Conservation (phyloP, 2,888 invertebrate species). For the Tetheella fluctuosa region DNA sequence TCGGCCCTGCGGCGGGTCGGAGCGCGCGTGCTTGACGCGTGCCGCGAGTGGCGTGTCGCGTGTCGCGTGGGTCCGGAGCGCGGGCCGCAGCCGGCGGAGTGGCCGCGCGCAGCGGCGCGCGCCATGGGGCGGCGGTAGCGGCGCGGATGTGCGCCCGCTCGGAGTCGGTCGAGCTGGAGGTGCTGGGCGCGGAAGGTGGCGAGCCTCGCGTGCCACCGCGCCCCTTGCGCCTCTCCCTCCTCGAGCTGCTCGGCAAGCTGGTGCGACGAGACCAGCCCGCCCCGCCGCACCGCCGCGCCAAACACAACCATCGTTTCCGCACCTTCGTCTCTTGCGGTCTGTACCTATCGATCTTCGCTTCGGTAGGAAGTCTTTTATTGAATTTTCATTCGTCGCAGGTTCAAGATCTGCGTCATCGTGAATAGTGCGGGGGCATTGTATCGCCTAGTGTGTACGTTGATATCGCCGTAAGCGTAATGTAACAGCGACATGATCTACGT, state of each 20-base stretch:
- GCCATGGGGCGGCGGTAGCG: constrained; percentile 88
- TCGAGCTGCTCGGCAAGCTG: constrained; percentile 86
- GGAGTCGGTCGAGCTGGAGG: constrained; percentile 90
- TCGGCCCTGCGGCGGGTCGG: constrained; percentile 63
- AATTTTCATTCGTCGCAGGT: constrained; percentile 30
- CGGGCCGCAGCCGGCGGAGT: constrained; percentile 57
- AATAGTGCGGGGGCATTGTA: constrained; percentile 26
- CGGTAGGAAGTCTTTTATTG: constrained; percentile 28
- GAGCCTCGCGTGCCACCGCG: constrained; percentile 88
- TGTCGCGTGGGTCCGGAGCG: constrained; percentile 41
- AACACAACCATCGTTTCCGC: constrained; percentile 84
- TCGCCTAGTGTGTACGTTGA: constrained; percentile 25
- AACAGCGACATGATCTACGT: background rate
- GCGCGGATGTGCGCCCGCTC: constrained; percentile 92
- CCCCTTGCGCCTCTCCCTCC: constrained; percentile 87
- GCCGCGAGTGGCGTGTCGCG: constrained; percentile 55
- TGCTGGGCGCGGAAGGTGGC: constrained; percentile 91
- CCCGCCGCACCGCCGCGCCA: constrained; percentile 68
- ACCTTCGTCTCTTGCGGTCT: constrained; percentile 80
- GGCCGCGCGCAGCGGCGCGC: constrained; percentile 79
- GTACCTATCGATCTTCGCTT: constrained; percentile 51
- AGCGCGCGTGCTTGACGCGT: constrained; percentile 59
- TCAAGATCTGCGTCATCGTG: constrained; percentile 34
- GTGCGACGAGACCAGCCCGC: constrained; percentile 81
- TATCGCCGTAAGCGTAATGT: constrained; percentile 37